Base-by-base conservation (phyloP, 2,113 vertebrate genomes). In the Bostrychus sinensis region DNA sequence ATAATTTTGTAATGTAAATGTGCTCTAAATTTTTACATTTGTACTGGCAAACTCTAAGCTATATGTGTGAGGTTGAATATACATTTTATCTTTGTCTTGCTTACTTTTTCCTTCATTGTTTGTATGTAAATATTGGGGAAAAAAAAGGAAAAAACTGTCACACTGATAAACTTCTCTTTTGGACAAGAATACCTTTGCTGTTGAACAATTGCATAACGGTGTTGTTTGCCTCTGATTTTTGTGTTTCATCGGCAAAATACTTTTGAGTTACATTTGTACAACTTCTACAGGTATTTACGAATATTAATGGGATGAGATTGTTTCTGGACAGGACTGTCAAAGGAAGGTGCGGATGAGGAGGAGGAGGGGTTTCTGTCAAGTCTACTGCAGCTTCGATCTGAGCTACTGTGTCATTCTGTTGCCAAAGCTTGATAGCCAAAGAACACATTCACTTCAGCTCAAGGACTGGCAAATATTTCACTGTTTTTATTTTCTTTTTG, bases 341-440 rank as follows among this genome's bases (percentile, higher is more conserved):
- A 75, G 37, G 6, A 41, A 57, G 38, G 62, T 11, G 67, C 64
- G 5, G 41, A 43, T 26, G 51, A 41, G 5, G 48, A 63, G 6
- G 60, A 57, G 22, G 53, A 62, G 30, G 63, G 70, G 67, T 71
- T 65, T 82, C 72, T 60, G 78, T 84, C 60, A 55, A 57, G 51
- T 78, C 66, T n/a, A 73, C 85, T 78, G 81, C 81, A 88, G 89
- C 85, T 94, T 90, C 87, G 74, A 93, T 91, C 82, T 85, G 93
- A 94, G 89, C 91, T 91, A 93, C 91, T 77, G 76, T 77, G 81
- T 84, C 86, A 80, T 86, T 89, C 87, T 93, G 88, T 96, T 93
- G 95, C 93, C 94, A 92, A 97, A 96, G 93, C 90, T 93, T 94
- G 91, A 93, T 94, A 95, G 94, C 95, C 96, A 98, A 98, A 98